Conservation (phyloP, 2,797 vertebrate genomes). For the Takifugu rubripes region DNA sequence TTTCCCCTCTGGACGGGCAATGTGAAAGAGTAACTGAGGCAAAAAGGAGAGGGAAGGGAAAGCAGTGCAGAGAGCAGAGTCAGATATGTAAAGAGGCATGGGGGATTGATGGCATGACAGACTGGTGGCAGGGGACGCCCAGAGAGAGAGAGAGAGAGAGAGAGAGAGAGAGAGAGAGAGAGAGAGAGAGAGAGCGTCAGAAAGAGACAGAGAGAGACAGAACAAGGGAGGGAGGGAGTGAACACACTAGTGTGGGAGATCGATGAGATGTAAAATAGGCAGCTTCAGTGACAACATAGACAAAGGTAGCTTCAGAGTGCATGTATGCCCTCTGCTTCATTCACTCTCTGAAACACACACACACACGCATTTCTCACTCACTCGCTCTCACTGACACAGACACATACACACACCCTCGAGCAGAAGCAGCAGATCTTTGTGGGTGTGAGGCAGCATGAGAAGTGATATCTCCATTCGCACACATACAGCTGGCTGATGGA, state of each 20-base stretch:
- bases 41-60: slow-evolving; percentile 32
- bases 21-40: slow-evolving; percentile 47
- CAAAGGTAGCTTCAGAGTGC: slow-evolving; percentile 66
- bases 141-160: slow-evolving; percentile 19
- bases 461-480: slow-evolving; percentile 57
- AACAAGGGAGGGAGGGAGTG: slow-evolving; percentile 26
- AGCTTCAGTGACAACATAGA: slow-evolving; percentile 61
- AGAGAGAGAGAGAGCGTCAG: slow-evolving; percentile 4
- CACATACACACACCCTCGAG: slow-evolving; percentile 45
- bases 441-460: slow-evolving; percentile 61
- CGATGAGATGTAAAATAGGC: slow-evolving; percentile 53
- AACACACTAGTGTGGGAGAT: slow-evolving; percentile 27
- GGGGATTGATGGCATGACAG: slow-evolving; percentile 68
- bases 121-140: slow-evolving; percentile 39
- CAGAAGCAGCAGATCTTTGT: slow-evolving; percentile 59
- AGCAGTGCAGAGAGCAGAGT: slow-evolving; percentile 38
- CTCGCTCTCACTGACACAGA: slow-evolving; percentile 25
- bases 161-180: slow-evolving; percentile 10
- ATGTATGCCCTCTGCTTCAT: slow-evolving; percentile 54
- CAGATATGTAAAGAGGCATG: slow-evolving; percentile 59
- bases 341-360: slow-evolving; percentile 30
- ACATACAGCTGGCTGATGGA: slow-evolving; percentile 56
- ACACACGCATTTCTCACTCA: slow-evolving; percentile 24
- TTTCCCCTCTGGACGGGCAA: slow-evolving; percentile 53
- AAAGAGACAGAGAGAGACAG: slow-evolving; percentile 25